Evolutionary conservation across 2,888 invertebrate genomes (phyloP).

Genomic region (Drosophila mayaguana): DNA sequence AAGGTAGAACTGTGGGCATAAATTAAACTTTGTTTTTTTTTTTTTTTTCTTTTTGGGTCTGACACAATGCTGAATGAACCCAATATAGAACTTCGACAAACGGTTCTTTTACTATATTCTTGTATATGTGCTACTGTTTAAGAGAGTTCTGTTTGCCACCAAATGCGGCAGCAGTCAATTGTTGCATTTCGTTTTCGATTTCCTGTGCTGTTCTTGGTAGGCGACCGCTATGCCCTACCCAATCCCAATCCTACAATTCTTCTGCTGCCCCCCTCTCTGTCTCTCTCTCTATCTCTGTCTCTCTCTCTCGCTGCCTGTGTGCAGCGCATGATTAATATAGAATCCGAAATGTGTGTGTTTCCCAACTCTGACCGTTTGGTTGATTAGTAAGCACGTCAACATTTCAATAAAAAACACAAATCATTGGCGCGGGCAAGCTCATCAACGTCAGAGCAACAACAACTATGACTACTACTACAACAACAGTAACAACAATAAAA

Average conservation of each 20-base stretch:
- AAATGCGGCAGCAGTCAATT: slow-evolving; percentile 1
- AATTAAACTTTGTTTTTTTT: slow-evolving; percentile 56
- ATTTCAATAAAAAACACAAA: slow-evolving; percentile 64
- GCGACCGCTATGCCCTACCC: slow-evolving; percentile 1
- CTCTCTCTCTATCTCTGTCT: background rate
- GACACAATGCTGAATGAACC: slow-evolving; percentile 66
- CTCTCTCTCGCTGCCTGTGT: slow-evolving; percentile 33
- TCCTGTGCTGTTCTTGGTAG: slow-evolving; percentile 49
- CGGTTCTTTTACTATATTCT: slow-evolving; percentile 23
- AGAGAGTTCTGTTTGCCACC: background rate
- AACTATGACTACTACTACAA: slow-evolving; percentile 25
- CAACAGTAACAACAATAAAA: slow-evolving; percentile 17
- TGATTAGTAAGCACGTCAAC: slow-evolving; percentile 80
- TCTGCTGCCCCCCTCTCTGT: too few species aligned
- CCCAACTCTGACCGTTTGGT: slow-evolving; percentile 55
- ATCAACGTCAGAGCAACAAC: slow-evolving; percentile 61
- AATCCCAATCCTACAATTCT: background rate
- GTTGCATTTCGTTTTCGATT: slow-evolving; percentile 65
- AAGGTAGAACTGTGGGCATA: slow-evolving; percentile 59
- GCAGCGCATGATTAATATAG: slow-evolving; percentile 74
- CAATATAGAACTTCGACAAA: slow-evolving; percentile 32
- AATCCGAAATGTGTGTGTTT: slow-evolving; percentile 60
- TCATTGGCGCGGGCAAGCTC: slow-evolving; percentile 67
- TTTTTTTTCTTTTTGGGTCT: slow-evolving; percentile 3
- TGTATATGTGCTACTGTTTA: slow-evolving; percentile 6